phyloP scores from a whole-genome alignment of 2,888 invertebrate species.

The Leucophenga maculata region DNA sequence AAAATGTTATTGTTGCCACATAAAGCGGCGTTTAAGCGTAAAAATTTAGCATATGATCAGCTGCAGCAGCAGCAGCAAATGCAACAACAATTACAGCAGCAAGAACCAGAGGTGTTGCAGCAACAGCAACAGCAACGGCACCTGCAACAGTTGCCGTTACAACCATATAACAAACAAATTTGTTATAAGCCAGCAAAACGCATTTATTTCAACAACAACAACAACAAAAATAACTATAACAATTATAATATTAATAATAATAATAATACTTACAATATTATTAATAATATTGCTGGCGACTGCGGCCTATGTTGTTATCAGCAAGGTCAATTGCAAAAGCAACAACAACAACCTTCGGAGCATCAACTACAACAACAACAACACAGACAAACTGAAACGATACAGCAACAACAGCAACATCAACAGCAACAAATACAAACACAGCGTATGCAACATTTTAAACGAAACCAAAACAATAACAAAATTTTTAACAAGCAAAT shows the following conservation, averaged over 20 bases:
- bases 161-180: background rate
- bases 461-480: background rate
- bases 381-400: too few species aligned
- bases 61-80: slow-evolving; percentile 1
- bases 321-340: background rate
- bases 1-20: background rate
- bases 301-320: slow-evolving; percentile 7
- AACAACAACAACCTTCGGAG: background rate
- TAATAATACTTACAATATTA: background rate
- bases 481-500: background rate
- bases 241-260: background rate
- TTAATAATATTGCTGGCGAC: too few species aligned
- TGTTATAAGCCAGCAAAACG: background rate
- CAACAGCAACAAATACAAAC: too few species aligned
- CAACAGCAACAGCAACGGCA: background rate
- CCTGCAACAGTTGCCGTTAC: background rate
- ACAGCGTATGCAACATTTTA: background rate
- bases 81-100: background rate
- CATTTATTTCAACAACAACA: background rate
- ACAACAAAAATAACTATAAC: background rate
- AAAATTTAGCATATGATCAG: background rate
- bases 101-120: too few species aligned
- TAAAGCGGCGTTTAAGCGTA: slow-evolving; percentile 7
- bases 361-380: background rate
- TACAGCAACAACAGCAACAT: background rate